Evolutionary conservation across 2,113 vertebrate species (phyloP).

Genomic region (Oceanodroma tethys): DNA sequence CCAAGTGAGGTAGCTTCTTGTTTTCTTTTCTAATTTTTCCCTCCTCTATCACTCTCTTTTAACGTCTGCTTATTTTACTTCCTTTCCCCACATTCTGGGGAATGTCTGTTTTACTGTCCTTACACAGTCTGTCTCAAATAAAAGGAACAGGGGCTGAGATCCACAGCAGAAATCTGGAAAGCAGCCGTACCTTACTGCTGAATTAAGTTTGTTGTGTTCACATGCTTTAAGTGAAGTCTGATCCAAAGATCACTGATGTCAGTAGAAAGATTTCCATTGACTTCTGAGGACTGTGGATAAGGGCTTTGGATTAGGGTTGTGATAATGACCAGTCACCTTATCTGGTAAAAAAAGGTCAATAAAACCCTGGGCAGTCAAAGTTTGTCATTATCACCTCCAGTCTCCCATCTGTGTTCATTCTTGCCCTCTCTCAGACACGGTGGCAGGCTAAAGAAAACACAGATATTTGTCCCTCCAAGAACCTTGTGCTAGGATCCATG

Average conservation of each 20-base stretch:
- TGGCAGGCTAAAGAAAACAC: not conserved
- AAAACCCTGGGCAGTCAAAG: not conserved
- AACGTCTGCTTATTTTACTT: not conserved
- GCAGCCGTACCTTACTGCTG: not conserved
- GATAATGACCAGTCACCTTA: not conserved
- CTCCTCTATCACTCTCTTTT: not conserved
- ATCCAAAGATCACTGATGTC: not conserved
- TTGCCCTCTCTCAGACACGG: not conserved
- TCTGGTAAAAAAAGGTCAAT: not conserved
- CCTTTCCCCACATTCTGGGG: not conserved
- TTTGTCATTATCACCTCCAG: slow-evolving; percentile 6
- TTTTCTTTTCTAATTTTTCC: not conserved
- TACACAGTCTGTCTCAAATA: not conserved
- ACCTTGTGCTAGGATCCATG: not conserved
- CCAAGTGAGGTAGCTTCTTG: not conserved
- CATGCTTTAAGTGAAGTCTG: not conserved
- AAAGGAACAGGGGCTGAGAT: not conserved
- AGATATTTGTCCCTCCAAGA: not conserved
- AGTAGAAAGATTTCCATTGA: not conserved
- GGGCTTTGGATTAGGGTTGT: not conserved
- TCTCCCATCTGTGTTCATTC: not conserved
- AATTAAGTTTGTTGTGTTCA: not conserved
- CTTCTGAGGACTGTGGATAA: not conserved
- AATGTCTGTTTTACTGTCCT: not conserved
- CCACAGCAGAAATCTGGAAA: not conserved